Evolutionary conservation across 2,888 invertebrate species (phyloP), one percentile per base, ranked within the genome.

Genomic region (Pseudolycoriella hygida): DNA sequence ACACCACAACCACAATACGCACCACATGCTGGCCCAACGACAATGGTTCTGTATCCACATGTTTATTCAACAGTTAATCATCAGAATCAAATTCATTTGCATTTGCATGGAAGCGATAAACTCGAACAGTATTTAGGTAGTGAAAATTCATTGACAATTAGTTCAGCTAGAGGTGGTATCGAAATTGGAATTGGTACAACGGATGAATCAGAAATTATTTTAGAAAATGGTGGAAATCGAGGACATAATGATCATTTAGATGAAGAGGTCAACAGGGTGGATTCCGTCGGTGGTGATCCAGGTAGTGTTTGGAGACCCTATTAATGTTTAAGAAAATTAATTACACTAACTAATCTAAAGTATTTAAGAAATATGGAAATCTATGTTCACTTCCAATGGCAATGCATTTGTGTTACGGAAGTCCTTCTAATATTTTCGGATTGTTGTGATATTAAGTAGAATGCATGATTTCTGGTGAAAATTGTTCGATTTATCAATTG

Each of bases 51-150:
- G 1, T 77, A 74, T 56, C 85, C 85, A 0, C 82, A 83, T 55
- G 67, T 85, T 1, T 82, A 84, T 61, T 84, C 85, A 38, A 85
- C 85, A 18, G 84, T 86, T 45, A 86, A 86, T 60, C 25, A 25
- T 8, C 85, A 86, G 62, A 86, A 85, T 61, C 84, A 86, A 68
- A 85, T 86, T 49, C 86, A 87, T 58, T 71, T 86, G 17, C 86
- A 86, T 56, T 62, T 82, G 20, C 85, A 86, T 61, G 67, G 72
- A 15, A 65, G 70, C 5, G 78, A 79, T 44, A 78, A 77, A 59
- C 54, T 75, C 51, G 79, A 79, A 52, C 77, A 77, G 56, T 77
- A 74, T 52, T 64, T 76, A 49, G 71, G 73, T 1, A 69, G 69
- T 42, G 70, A 71, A 5, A 62, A 68, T 42, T 58, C 62, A 3